phyloP scores from a whole-genome alignment of 92 coral and sea anemone species.

The Heliopora coerulea region DNA sequence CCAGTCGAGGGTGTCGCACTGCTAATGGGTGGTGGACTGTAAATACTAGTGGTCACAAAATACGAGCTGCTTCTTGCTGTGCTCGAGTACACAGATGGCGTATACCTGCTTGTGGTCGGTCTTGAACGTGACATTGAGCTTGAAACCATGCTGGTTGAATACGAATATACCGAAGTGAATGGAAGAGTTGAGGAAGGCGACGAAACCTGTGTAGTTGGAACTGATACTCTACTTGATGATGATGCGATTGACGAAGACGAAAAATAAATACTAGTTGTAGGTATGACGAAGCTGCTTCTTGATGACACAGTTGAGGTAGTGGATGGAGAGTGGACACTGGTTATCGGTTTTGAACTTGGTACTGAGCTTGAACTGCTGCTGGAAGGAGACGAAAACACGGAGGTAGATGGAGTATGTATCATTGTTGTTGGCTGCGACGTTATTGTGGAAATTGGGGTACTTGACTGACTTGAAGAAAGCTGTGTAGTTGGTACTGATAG shows the following conservation, averaged over 20 bases:
- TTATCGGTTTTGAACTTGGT: no score
- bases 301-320: no score
- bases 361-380: no score
- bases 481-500: no score
- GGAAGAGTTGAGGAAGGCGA: neutral
- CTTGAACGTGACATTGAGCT: slow-evolving; percentile 8
- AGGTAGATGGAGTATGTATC: neutral
- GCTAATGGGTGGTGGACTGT: neutral
- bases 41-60: slow-evolving; percentile 16
- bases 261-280: neutral
- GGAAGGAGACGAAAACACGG: neutral
- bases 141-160: neutral
- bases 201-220: no score
- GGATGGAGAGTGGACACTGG: no score
- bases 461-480: neutral
- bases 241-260: neutral
- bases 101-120: slow-evolving; percentile 37
- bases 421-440: neutral
- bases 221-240: neutral
- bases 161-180: no score
- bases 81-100: slow-evolving; percentile 23
- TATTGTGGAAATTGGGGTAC: neutral
- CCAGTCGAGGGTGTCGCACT: slow-evolving; percentile 11
- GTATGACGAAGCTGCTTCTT: no score
- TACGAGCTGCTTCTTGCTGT: slow-evolving; percentile 1